Conservation (phyloP, 2,888 invertebrate species). For the Dinocampus coccinellae region DNA sequence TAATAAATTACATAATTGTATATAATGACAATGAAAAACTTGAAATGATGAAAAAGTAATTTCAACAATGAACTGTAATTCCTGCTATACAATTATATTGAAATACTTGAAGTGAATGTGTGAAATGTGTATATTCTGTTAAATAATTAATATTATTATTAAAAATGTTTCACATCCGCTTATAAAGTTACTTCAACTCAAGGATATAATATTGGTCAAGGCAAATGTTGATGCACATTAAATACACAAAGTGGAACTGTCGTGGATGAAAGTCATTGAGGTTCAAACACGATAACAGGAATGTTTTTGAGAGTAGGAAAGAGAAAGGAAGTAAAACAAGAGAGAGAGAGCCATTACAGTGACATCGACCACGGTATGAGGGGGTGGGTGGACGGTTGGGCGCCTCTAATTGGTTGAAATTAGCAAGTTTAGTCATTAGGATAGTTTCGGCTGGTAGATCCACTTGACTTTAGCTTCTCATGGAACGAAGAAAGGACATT, state of each 20-base stretch:
- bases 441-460: conserved; percentile 66
- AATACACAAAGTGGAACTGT: neutral
- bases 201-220: conserved; percentile 2
- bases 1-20: no score
- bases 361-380: conserved; percentile 18
- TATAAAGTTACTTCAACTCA: neutral
- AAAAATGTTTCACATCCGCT: neutral
- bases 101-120: no score
- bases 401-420: conserved; percentile 68
- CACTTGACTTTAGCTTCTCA: conserved; percentile 62
- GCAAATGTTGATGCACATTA: neutral
- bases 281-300: neutral
- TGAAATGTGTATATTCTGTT: neutral
- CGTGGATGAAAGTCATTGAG: neutral
- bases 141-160: neutral
- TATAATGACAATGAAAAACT: no score
- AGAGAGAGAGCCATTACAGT: conserved; percentile 16
- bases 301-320: neutral
- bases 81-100: no score
- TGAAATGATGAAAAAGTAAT: no score
- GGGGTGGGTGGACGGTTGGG: conserved; percentile 45
- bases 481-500: conserved; percentile 56
- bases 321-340: conserved; percentile 13
- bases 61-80: no score
- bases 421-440: conserved; percentile 70